Conservation (phyloP, 2,888 invertebrate species). For the Sabellastarte sp. region DNA sequence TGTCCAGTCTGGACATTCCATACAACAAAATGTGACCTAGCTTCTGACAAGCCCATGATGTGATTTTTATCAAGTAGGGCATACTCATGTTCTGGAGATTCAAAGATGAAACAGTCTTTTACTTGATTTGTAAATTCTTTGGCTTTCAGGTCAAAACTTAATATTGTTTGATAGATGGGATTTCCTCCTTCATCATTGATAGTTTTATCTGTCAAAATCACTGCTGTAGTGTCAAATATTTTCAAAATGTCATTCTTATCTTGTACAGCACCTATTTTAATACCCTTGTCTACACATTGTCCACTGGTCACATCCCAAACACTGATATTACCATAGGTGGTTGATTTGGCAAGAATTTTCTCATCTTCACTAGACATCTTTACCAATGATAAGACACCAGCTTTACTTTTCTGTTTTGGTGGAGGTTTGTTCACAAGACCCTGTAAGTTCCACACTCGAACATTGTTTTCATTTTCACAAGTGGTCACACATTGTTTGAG, state of each 20-base stretch:
- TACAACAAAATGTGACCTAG: constrained; percentile 49
- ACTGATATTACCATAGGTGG: constrained; percentile 49
- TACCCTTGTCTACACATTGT: constrained; percentile 44
- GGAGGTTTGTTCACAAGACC: constrained; percentile 43
- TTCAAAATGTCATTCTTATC: constrained; percentile 49
- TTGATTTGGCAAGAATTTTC: constrained; percentile 47
- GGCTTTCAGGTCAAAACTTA: constrained; percentile 46
- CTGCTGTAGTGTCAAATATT: constrained; percentile 42
- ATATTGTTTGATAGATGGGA: constrained; percentile 48
- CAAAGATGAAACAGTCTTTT: constrained; percentile 47
- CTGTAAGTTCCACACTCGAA: constrained; percentile 53
- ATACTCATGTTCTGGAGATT: constrained; percentile 51
- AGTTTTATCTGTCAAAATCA: constrained; percentile 50
- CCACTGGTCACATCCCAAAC: constrained; percentile 53
- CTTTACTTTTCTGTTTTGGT: constrained; percentile 42
- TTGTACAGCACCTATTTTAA: too few relatives aligned
- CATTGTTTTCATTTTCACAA: constrained; percentile 39
- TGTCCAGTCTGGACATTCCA: constrained; percentile 51
- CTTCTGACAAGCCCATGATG: constrained; percentile 51
- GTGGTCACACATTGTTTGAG: constrained; percentile 50
- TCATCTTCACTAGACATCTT: constrained; percentile 46
- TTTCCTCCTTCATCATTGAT: constrained; percentile 40
- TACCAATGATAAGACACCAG: constrained; percentile 44
- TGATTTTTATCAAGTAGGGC: constrained; percentile 45
- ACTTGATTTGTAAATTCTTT: constrained; percentile 45